phyloP scores from a whole-genome alignment of 53 echinoderm and acorn worm genomes.

The Patiria pectinifera region DNA sequence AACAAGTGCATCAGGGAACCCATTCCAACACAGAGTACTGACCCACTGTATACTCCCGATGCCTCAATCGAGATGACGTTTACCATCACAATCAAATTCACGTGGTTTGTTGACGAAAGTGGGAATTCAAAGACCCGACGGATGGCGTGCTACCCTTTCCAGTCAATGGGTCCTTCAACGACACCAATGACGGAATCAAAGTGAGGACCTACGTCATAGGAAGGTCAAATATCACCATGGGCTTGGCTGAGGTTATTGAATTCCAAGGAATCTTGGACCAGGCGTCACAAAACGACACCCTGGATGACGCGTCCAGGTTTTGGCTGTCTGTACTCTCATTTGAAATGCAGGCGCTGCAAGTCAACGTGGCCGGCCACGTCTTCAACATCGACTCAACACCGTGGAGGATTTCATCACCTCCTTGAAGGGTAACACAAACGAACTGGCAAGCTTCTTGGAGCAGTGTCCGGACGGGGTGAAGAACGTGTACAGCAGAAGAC shows the following conservation, averaged over 20 bases:
- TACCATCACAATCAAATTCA: conserved; percentile 34
- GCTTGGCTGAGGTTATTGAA: conserved; percentile 32
- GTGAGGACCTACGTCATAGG: neutral
- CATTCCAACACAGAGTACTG: neutral
- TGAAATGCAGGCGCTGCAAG: conserved; percentile 27
- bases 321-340: conserved; percentile 45
- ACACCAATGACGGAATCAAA: neutral
- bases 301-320: conserved; percentile 38
- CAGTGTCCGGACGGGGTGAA: conserved; percentile 53
- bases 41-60: neutral
- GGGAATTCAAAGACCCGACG: neutral
- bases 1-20: conserved; percentile 73
- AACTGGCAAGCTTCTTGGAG: conserved; percentile 36
- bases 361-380: conserved; percentile 21
- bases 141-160: neutral
- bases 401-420: conserved; percentile 49
- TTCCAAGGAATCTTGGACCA: conserved; percentile 25
- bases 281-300: neutral
- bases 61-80: conserved; percentile 10
- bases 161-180: conserved; percentile 19
- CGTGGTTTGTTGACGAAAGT: conserved; percentile 42
- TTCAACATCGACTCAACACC: conserved; percentile 34
- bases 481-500: conserved; percentile 37
- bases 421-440: conserved; percentile 24
- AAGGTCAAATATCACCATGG: conserved; percentile 5